Conservation (phyloP, 1,140 invertebrate species). For the Drosophila ohnishii region DNA sequence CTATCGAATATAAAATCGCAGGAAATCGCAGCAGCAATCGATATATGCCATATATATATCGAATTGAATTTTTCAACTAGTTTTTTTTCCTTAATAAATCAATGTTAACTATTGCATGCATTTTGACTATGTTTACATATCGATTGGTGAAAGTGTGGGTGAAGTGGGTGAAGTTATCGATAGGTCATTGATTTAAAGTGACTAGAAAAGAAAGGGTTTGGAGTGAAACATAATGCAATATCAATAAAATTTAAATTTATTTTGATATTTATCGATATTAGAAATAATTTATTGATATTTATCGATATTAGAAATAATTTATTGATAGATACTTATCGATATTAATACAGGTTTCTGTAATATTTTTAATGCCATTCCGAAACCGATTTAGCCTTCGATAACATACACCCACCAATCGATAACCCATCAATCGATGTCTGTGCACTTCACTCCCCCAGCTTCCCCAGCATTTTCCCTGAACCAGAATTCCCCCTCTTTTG, state of each 20-base stretch:
- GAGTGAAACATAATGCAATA: not conserved
- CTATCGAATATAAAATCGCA: constrained; percentile 36
- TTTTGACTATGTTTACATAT: constrained; percentile 18
- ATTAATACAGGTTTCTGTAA: too few relatives aligned
- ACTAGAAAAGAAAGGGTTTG: not conserved
- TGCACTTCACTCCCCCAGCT: constrained; percentile 24
- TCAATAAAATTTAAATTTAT: not conserved
- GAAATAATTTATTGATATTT: not conserved
- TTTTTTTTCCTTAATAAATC: constrained; percentile 29
- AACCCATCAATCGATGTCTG: constrained; percentile 25
- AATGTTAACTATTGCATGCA: constrained; percentile 32
- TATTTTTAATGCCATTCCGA: constrained; percentile 1
- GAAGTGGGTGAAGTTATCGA: constrained; percentile 35
- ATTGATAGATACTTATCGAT: not conserved
- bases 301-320: not conserved
- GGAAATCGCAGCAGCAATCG: constrained; percentile 33
- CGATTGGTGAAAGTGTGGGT: constrained; percentile 18
- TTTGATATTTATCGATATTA: not conserved
- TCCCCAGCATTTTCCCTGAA: not conserved
- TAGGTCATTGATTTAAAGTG: not conserved
- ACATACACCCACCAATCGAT: constrained; percentile 50
- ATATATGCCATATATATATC: constrained; percentile 2
- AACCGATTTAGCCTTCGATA: constrained; percentile 24
- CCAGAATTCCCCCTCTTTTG: constrained; percentile 5
- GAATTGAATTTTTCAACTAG: constrained; percentile 29